A percentile compares a stretch with the other conserved stretches of the same genome.
Conservation (phyloP, 2,797 vertebrate species). For the Philypnodon macrostomus region DNA sequence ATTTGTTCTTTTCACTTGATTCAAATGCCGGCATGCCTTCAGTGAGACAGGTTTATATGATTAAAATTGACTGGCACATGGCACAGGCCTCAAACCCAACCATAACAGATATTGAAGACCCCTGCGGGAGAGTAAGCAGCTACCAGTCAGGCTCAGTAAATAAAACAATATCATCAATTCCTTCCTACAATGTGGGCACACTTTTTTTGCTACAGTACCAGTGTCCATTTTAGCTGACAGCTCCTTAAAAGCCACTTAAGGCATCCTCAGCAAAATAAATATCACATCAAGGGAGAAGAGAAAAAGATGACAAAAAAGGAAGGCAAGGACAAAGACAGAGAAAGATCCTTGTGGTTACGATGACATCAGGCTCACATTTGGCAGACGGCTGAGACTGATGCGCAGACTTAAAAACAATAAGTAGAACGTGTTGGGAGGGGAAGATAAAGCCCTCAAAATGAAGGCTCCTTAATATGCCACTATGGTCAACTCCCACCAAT, state of each 20-base stretch:
- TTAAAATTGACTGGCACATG: conserved; percentile 71
- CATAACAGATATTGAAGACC: conserved; percentile 63
- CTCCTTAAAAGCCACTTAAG: conserved; percentile 55
- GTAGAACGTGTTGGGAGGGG: conserved; percentile 25
- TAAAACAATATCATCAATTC: conserved; percentile 59
- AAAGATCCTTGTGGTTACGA: conserved; percentile 52
- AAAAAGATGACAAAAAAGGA: conserved; percentile 16
- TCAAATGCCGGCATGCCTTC: conserved; percentile 43
- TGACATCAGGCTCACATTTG: conserved; percentile 50
- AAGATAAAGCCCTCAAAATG: conserved; percentile 30
- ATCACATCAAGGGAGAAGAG: conserved; percentile 46
- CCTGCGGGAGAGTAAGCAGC: conserved; percentile 50
- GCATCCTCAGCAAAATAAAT: conserved; percentile 58
- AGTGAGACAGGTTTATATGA: conserved; percentile 68
- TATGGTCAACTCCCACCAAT: conserved; percentile 19
- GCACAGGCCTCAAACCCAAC: conserved; percentile 49
- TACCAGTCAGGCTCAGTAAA: conserved; percentile 47
- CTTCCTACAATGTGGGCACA: conserved; percentile 12
- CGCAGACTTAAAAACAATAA: conserved; percentile 30
- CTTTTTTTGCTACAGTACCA: conserved; percentile 22
- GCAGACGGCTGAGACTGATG: conserved; percentile 44
- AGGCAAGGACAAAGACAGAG: conserved; percentile 12
- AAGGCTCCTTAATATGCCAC: conserved; percentile 21
- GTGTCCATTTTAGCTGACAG: conserved; percentile 49
- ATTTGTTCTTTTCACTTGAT: too few relatives aligned